Percentiles rank a stretch among this genome's conserved stretches.
phyloP scores from a whole-genome alignment of 2,888 invertebrate genomes.

The Oxycera nigricornis region DNA sequence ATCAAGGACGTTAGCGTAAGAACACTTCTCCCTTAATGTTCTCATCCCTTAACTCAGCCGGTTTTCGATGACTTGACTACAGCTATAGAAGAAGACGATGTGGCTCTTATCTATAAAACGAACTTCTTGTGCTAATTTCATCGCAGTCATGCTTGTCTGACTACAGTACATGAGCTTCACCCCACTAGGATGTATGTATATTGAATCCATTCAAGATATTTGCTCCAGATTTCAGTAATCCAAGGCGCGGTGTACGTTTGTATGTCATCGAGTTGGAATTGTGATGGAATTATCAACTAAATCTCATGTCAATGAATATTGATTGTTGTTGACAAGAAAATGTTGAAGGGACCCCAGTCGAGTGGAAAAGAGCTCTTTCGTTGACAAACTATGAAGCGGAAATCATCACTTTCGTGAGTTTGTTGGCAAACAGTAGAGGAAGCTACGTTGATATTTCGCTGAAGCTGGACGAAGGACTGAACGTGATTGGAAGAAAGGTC shows the following conservation, averaged over 20 bases:
- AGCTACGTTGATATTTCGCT: no score
- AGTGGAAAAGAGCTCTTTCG: background rate
- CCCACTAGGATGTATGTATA: background rate
- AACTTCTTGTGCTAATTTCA: background rate
- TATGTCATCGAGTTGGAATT: background rate
- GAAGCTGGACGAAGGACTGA: no score
- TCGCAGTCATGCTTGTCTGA: background rate
- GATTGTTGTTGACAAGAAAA: constrained; percentile 9
- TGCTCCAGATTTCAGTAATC: constrained; percentile 24
- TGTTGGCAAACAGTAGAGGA: background rate
- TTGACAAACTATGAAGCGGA: background rate
- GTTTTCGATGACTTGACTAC: background rate
- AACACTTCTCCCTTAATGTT: background rate
- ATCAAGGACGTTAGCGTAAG: background rate
- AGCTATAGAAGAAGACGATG: background rate
- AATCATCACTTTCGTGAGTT: background rate
- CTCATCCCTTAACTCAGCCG: background rate
- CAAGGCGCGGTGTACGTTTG: background rate
- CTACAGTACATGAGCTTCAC: background rate
- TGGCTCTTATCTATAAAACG: background rate
- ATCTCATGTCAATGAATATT: constrained; percentile 10
- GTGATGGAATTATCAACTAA: constrained; percentile 12
- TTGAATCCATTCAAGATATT: constrained; percentile 7
- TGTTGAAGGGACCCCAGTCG: background rate
- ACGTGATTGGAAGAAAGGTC: no score